A percentile compares a stretch with the other conserved stretches of the same genome.
Conservation (phyloP, 2,797 vertebrate genomes). For the Phrynocephalus vlangalii region DNA sequence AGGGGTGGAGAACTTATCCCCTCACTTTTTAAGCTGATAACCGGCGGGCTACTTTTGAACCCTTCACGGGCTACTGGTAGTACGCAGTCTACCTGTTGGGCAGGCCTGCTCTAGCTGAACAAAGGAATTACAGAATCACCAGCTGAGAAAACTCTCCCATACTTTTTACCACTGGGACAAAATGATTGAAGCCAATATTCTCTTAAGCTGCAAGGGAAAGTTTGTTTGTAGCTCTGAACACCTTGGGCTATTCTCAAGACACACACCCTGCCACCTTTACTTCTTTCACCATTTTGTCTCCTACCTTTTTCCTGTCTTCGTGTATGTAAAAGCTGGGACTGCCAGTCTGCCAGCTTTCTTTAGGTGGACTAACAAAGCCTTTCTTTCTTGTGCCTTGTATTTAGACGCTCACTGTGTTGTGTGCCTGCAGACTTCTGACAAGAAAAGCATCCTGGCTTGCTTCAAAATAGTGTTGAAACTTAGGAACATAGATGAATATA, state of each 20-base stretch:
- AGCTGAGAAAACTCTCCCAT: neutral
- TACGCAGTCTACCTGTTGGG: too few species aligned
- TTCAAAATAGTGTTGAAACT: conserved; percentile 37
- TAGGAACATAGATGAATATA: conserved; percentile 47
- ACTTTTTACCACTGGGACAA: neutral
- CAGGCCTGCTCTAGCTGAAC: too few species aligned
- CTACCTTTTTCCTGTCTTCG: neutral
- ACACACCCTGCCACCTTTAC: neutral
- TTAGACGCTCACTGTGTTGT: neutral
- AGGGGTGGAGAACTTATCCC: too few species aligned
- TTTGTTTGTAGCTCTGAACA: neutral
- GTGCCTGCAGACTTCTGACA: neutral
- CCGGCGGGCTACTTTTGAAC: too few species aligned
- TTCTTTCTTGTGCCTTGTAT: neutral
- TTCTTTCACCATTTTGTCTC: too few species aligned
- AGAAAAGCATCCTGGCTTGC: neutral
- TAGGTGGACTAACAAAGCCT: accelerated
- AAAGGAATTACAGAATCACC: neutral
- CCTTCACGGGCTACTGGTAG: too few species aligned
- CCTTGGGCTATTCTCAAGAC: too few species aligned
- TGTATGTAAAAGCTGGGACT: neutral
- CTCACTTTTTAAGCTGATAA: too few species aligned
- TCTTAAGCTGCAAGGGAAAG: neutral
- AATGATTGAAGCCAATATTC: neutral
- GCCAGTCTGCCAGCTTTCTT: neutral